phyloP scores from a whole-genome alignment of 2,797 vertebrate species.

The Melanotaenia boesemani region DNA sequence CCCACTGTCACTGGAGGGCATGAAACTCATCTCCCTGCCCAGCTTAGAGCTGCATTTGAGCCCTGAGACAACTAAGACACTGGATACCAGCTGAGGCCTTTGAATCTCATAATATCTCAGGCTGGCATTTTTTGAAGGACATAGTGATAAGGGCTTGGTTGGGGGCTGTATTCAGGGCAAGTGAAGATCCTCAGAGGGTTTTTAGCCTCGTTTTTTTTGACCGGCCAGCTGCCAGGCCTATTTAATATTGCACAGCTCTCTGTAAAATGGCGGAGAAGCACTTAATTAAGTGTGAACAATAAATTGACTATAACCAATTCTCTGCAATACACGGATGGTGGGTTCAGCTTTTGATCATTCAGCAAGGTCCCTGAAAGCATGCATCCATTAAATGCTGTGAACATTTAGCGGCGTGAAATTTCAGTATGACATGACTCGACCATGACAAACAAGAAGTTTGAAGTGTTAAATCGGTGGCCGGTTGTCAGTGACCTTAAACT shows the following conservation, averaged over 20 bases:
- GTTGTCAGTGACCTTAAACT: slow-evolving; percentile 52
- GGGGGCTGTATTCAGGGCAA: slow-evolving; percentile 63
- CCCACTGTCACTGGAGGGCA: background rate
- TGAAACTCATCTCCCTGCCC: background rate
- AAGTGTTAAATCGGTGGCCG: slow-evolving; percentile 62
- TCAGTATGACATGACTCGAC: slow-evolving; percentile 44
- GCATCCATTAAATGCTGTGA: slow-evolving; percentile 34
- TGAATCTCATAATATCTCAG: slow-evolving; percentile 41
- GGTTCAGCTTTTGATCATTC: slow-evolving; percentile 63
- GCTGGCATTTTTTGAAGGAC: slow-evolving; percentile 62
- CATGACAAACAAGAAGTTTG: slow-evolving; percentile 68
- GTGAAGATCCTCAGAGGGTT: slow-evolving; percentile 61
- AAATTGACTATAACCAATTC: slow-evolving; percentile 71
- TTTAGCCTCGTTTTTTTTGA: slow-evolving; percentile 73
- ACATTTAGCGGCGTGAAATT: slow-evolving; percentile 64
- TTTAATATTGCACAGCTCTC: slow-evolving; percentile 73
- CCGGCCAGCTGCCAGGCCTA: slow-evolving; percentile 68
- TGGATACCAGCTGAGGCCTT: slow-evolving; percentile 35
- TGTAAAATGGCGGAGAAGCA: slow-evolving; percentile 62
- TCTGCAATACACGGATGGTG: slow-evolving; percentile 26
- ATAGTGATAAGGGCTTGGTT: slow-evolving; percentile 48
- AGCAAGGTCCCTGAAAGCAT: slow-evolving; percentile 38
- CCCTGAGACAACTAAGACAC: background rate
- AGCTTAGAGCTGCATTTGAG: slow-evolving; percentile 1
- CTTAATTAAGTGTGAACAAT: slow-evolving; percentile 76